Evolutionary conservation across 23 tunicate species (phyloP), one percentile per base, ranked within the genome.

Genomic region (Ascidia mentula): DNA sequence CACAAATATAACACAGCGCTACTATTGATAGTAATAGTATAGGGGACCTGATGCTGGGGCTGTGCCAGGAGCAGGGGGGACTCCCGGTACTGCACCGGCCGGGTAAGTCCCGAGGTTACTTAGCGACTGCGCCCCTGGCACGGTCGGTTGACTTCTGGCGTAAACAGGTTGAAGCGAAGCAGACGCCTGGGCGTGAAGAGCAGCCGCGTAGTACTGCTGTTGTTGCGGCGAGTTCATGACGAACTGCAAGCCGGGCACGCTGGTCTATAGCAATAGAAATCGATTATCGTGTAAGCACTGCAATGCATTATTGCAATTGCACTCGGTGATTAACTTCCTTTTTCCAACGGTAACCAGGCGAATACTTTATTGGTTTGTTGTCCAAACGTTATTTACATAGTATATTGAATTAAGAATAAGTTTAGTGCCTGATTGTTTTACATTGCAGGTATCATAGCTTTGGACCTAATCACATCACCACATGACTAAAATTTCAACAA

Each of bases 151-250:
- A 20, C 28, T 28, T 53, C 65, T 53, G 65, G 65, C 65, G 65
- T 53, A 53, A 53, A 53, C 65, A 3, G 65, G 65, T 28, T 53
- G 65, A 26, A 53, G 65, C 13, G 7, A 9, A 28, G 65, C 65
- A 20, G 65, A 53, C 13, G 65, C 65, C 13, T 53, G 65, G 7
- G 65, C 65, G 28, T 53, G 65, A 26, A 53, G 24, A 53, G 65
- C 65, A 1, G 65, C 65, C 24, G 65, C 65, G 65, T 53, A 53
- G 65, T 53, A 53, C 65, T 53, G 65, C 13, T 53, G 65, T 28
- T 53, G 65, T 53, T 53, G 65, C 4, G 65, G 28, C 4, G 28
- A 3, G 65, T 53, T 53, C 65, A 53, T 53, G 65, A 53, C 65
- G 28, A 53, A 53, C 65, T 53, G 65, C 24, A 53, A 26, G 13